phyloP scores from a whole-genome alignment of 1,140 invertebrate genomes.

The Venustaconcha ellipsiformis region DNA sequence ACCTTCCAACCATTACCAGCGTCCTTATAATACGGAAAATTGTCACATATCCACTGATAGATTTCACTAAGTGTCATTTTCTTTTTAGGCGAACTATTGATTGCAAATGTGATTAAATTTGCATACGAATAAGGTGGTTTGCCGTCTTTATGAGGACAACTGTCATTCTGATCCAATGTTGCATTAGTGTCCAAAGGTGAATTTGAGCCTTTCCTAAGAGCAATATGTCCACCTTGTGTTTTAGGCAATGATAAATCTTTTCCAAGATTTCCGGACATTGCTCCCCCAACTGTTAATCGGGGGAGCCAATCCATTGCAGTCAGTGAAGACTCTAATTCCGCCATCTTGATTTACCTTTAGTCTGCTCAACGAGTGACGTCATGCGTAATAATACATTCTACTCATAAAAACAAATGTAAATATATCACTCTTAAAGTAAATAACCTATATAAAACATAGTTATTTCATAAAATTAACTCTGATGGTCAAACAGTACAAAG shows the following conservation, averaged over 20 bases:
- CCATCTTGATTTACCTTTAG: slow-evolving; percentile 63
- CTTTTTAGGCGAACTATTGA: slow-evolving; percentile 76
- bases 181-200: slow-evolving; percentile 60
- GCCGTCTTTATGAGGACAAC: slow-evolving; percentile 65
- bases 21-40: slow-evolving; percentile 76
- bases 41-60: slow-evolving; percentile 72
- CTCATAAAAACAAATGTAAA: background rate
- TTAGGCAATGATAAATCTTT: slow-evolving; percentile 48
- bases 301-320: slow-evolving; percentile 75
- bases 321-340: slow-evolving; percentile 71
- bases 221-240: slow-evolving; percentile 50
- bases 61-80: slow-evolving; percentile 73
- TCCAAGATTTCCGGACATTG: slow-evolving; percentile 55
- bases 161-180: slow-evolving; percentile 55
- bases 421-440: background rate
- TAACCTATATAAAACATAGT: background rate
- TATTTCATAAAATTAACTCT: slow-evolving; percentile 4
- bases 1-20: slow-evolving; percentile 82
- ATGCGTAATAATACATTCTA: slow-evolving; percentile 29
- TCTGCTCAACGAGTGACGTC: slow-evolving; percentile 39
- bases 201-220: slow-evolving; percentile 59
- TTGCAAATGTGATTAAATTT: slow-evolving; percentile 79
- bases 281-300: slow-evolving; percentile 69
- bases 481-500: too few species aligned
- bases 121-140: slow-evolving; percentile 78